Percentiles rank a stretch among this genome's conserved stretches.
Evolutionary conservation across 2,888 invertebrate genomes (phyloP).

Genomic region (Abrostola triplasia): DNA sequence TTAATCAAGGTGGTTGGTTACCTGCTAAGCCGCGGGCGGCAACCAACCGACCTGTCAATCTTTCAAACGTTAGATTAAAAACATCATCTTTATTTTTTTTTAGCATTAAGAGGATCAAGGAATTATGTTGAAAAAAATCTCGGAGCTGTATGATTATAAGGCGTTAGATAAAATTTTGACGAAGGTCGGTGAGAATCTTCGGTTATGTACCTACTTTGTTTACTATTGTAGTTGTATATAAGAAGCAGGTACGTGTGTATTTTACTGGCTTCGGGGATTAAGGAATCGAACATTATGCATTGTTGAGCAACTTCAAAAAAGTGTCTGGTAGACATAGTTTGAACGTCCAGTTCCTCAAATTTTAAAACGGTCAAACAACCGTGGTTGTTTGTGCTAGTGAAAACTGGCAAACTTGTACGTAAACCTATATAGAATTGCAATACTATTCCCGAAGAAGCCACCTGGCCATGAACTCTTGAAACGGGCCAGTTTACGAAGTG

Average conservation of each 20-base stretch:
- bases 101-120: constrained; percentile 85
- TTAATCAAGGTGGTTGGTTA: constrained; percentile 87
- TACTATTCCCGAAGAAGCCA: too few species aligned
- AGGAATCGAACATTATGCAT: constrained; percentile 7
- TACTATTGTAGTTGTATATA: constrained; percentile 44
- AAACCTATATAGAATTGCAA: too few species aligned
- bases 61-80: constrained; percentile 87
- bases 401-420: too few species aligned
- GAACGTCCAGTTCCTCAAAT: too few species aligned
- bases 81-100: constrained; percentile 84
- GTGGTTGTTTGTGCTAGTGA: too few species aligned
- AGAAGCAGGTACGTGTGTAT: constrained; percentile 42
- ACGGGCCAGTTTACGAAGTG: too few species aligned
- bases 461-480: too few species aligned
- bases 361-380: too few species aligned
- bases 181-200: constrained; percentile 80
- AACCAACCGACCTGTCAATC: constrained; percentile 87
- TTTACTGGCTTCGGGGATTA: constrained; percentile 31
- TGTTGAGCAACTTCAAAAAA: constrained; percentile 5
- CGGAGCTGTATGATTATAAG: constrained; percentile 82
- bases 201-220: constrained; percentile 66
- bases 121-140: constrained; percentile 73
- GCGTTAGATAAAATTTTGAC: constrained; percentile 86
- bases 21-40: constrained; percentile 78
- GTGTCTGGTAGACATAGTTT: too few species aligned